Evolutionary conservation across 2,113 vertebrate species (phyloP), one percentile per base, ranked within the genome.

Genomic region (Procapra przewalskii): DNA sequence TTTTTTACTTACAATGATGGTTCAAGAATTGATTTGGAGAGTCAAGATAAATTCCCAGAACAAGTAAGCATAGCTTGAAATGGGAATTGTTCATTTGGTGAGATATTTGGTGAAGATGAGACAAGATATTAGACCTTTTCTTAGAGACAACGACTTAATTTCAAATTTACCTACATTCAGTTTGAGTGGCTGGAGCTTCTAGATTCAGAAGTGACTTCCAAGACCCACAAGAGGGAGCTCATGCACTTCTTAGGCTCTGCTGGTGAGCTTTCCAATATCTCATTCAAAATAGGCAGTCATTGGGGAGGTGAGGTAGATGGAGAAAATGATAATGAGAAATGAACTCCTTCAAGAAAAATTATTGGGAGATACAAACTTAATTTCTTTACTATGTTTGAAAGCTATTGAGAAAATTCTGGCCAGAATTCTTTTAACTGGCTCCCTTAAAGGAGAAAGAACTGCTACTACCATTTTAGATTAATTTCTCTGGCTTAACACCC

Each of bases 181-280:
- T 93, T 91, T 31, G 14, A 83, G 25, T 6, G 29, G 27, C 25
- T 27, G 16, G 27, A 90, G 3, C 60, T 87, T 95, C 67, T 36
- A n/a, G 21, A 83, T 95, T 93, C 60, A 84, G 67, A 91, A 97
- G 62, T 88, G 57, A 96, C 77, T 91, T 27, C 12, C 5, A 87
- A 45, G 50, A 19, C 12, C 98, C 98, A 98, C 98, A 0, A 97
- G 98, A 98, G 97, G 97, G 98, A 71, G 96, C 98, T 95, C 97
- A 52, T 77, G 98, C 83, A 91, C 96, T 98, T 92, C 88, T 29
- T 31, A 95, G 82, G 27, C 21, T 23, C 12, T 19, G n/a, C 50
- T 40, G 6, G 3, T 84, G 55, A 2, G 16, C 52, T 75, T 85
- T 75, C 31, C 52, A 16, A 19, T n/a, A 50, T 33, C 31, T 77